Evolutionary conservation across 2,113 vertebrate genomes (phyloP).

Genomic region (Neodon shergylaensis): DNA sequence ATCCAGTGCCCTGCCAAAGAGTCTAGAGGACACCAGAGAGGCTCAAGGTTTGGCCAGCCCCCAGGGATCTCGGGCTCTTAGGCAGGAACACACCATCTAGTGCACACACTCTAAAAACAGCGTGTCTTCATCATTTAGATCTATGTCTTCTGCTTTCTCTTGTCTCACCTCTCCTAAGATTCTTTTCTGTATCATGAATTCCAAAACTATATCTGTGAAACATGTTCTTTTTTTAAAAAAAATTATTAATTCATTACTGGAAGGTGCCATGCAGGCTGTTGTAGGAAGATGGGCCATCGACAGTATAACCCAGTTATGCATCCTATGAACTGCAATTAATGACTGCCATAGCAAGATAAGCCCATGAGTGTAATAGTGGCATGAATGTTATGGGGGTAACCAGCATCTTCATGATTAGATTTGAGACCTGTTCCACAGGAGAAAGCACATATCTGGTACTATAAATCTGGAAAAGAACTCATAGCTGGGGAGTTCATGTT

Average conservation of each 20-base stretch:
- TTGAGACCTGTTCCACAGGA: not conserved
- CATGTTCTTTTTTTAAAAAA: not conserved
- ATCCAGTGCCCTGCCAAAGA: not conserved
- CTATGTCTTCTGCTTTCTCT: not conserved
- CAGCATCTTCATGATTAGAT: not conserved
- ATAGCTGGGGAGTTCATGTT: not conserved
- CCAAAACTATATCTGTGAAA: not conserved
- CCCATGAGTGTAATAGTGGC: too few species aligned
- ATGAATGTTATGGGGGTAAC: not conserved
- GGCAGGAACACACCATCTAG: not conserved
- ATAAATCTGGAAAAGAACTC: not conserved
- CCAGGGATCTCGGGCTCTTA: not conserved
- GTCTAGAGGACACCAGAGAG: not conserved
- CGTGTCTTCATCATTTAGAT: not conserved
- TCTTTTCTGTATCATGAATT: not conserved
- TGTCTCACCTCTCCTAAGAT: not conserved
- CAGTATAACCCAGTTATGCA: not conserved
- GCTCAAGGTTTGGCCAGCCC: not conserved
- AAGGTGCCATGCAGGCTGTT: not conserved
- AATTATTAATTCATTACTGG: not conserved
- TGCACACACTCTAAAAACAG: not conserved
- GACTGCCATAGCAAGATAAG: not conserved
- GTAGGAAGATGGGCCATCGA: not conserved
- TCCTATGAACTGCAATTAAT: not conserved
- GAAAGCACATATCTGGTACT: not conserved